These are phyloP conservation scores for Mactromeris polynyma DNA, from an alignment of 2,888 invertebrate genomes.

Conservation along the genomic window DNA sequence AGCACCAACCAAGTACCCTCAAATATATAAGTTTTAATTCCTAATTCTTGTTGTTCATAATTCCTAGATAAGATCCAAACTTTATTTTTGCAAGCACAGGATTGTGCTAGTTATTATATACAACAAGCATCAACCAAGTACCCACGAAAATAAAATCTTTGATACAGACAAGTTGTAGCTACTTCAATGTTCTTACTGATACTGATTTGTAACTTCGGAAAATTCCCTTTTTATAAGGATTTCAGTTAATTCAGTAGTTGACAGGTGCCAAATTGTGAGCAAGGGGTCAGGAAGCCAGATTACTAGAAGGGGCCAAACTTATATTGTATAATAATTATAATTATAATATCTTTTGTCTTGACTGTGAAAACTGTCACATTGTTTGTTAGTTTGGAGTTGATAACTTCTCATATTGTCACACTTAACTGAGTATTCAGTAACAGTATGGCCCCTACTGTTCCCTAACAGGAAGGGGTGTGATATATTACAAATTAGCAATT, in stretches of 20 bases:
- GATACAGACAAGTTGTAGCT: too few species aligned
- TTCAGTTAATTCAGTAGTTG: slow-evolving; percentile 10
- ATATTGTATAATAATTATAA: slow-evolving; percentile 20
- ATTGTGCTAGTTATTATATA: slow-evolving; percentile 46
- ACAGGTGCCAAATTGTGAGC: slow-evolving; percentile 58
- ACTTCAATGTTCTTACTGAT: background rate
- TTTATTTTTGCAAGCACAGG: slow-evolving; percentile 54
- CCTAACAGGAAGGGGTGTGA: slow-evolving; percentile 32
- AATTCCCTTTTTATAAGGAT: slow-evolving; percentile 39
- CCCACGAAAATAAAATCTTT: background rate
- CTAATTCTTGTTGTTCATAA: background rate
- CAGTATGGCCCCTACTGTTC: slow-evolving; percentile 32
- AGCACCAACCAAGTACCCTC: slow-evolving; percentile 46
- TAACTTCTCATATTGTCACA: slow-evolving; percentile 44
- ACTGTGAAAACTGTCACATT: slow-evolving; percentile 47
- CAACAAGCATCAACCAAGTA: slow-evolving; percentile 46
- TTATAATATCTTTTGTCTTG: slow-evolving; percentile 32
- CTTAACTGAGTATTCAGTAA: slow-evolving; percentile 41
- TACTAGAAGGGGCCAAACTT: slow-evolving; percentile 20
- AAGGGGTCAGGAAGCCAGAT: slow-evolving; percentile 41
- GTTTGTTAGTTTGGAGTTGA: slow-evolving; percentile 47
- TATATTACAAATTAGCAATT: slow-evolving; percentile 35
- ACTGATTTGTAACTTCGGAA: background rate
- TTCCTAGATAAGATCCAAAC: background rate
- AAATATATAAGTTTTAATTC: background rate